Base-by-base conservation (phyloP, 2,113 vertebrate genomes). In the Oryzias javanicus region DNA sequence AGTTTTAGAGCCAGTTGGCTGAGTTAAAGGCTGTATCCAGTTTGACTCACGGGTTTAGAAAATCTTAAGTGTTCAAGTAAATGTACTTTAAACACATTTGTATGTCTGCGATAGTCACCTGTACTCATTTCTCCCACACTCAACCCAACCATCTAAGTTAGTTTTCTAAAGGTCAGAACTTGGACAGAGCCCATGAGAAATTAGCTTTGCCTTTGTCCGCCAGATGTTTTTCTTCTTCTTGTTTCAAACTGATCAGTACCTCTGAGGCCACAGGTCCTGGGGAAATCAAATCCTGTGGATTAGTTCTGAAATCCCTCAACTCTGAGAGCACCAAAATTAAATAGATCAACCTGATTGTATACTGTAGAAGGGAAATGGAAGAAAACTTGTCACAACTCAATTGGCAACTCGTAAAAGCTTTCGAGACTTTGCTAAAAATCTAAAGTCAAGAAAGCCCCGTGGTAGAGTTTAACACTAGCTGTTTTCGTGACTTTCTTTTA, bases 271-370 rank as follows among this genome's bases (percentile, higher is more conserved):
- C 45, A 58, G 55, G 44, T 70, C 80, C 76, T 65, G 54, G 78
- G 79, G 79, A 85, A 87, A 87, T 87, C 76, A 82, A 51, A 59
- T 76, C 72, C 47, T 64, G 59, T 59, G 51, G 70, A 82, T 74
- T 78, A 60, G 67, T 76, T 80, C 81, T 80, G 53, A 70, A 76
- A 74, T 74, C 65, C 67, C 40, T 42, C 46, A 27, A 25, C 22
- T 61, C 80, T 57, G 67, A 54, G 0, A 76, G 78, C 69, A 51
- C 71, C 73, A 74, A 56, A 76, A 74, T 70, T 57, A 76, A 74
- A 76, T 48, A 73, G 75, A 69, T 76, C 64, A 69, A 47, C 62
- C 55, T 74, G 60, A 66, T 65, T 60, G 70, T 62, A 59, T 45
- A 65, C 35, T 42, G 41, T 22, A 62, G 52, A 61, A 52, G 73